Evolutionary conservation across 2,113 vertebrate species (phyloP).

Genomic region (Pachyramphus minor): DNA sequence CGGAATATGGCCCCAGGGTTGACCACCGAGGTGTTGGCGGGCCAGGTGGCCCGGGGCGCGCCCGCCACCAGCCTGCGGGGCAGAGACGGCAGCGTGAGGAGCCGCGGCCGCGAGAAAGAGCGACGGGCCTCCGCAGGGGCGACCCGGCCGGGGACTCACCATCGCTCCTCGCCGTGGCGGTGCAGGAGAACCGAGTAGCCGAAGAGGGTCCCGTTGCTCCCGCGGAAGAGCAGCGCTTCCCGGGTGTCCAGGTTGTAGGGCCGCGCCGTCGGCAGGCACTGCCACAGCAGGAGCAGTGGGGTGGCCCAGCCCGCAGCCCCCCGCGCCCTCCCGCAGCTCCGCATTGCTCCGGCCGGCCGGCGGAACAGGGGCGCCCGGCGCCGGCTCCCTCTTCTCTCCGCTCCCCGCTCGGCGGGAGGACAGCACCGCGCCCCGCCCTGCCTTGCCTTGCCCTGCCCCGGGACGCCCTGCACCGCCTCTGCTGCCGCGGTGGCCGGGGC

Average conservation of each 20-base stretch:
- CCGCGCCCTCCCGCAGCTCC: background rate
- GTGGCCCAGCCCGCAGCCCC: background rate
- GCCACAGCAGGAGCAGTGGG: slow-evolving; percentile 55
- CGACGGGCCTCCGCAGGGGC: background rate
- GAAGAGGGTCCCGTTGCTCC: slow-evolving; percentile 79
- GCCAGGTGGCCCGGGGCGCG: slow-evolving; percentile 82
- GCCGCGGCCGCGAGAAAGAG: background rate
- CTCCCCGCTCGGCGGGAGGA: background rate
- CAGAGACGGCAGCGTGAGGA: background rate
- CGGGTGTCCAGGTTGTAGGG: slow-evolving; percentile 86
- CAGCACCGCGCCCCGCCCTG: background rate
- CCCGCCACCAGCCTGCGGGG: slow-evolving; percentile 84
- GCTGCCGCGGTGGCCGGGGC: background rate
- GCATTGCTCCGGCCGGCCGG: slow-evolving; percentile 1
- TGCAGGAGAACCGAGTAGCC: slow-evolving; percentile 92
- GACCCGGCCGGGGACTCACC: slow-evolving; percentile 73
- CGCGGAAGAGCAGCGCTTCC: slow-evolving; percentile 76
- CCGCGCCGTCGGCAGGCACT: background rate
- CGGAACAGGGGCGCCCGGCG: background rate
- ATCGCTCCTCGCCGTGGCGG: slow-evolving; percentile 71
- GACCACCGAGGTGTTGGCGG: slow-evolving; percentile 43
- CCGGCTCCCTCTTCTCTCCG: background rate
- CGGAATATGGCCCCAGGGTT: slow-evolving; percentile 86
- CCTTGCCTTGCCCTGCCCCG: background rate
- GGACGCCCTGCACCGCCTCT: background rate